Conservation (phyloP, 1,140 invertebrate genomes). For the Heterodera schachtii region DNA sequence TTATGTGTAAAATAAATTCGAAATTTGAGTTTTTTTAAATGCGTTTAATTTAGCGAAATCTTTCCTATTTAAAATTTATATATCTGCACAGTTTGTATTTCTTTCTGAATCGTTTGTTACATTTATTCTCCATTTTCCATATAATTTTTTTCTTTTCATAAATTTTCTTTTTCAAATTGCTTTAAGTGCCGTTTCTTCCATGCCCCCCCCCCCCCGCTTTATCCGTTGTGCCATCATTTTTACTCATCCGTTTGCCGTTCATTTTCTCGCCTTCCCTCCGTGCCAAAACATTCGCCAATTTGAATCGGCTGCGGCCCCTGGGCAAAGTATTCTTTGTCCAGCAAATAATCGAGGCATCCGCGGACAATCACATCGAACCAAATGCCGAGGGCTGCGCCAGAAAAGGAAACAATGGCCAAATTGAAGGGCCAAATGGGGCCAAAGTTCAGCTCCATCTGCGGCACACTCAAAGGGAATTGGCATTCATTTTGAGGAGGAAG, state of each 20-base stretch:
- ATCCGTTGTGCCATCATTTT: neutral
- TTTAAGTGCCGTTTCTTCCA: too few species aligned
- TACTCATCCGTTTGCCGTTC: neutral
- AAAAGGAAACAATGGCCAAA: constrained; percentile 54
- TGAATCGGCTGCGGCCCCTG: constrained; percentile 20
- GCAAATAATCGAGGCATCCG: constrained; percentile 53
- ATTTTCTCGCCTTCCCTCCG: neutral
- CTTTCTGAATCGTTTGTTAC: too few species aligned
- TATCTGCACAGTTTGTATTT: too few species aligned
- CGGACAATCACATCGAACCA: constrained; percentile 59
- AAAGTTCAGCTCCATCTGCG: constrained; percentile 51
- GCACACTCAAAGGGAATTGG: constrained; percentile 44
- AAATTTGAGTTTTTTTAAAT: too few species aligned
- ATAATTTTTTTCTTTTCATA: too few species aligned
- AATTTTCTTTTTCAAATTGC: too few species aligned
- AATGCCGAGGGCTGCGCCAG: constrained; percentile 57
- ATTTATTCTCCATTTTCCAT: too few species aligned
- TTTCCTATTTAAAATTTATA: too few species aligned
- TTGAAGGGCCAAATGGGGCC: constrained; percentile 62
- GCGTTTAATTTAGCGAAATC: too few species aligned
- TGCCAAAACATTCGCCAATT: constrained; percentile 19
- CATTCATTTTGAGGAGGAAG: constrained; percentile 15
- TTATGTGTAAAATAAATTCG: too few species aligned
- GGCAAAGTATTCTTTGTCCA: constrained; percentile 59
- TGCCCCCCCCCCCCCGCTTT: too few species aligned